Conservation (phyloP, 2,113 vertebrate species). For the Phalacrocorax brasilianus region DNA sequence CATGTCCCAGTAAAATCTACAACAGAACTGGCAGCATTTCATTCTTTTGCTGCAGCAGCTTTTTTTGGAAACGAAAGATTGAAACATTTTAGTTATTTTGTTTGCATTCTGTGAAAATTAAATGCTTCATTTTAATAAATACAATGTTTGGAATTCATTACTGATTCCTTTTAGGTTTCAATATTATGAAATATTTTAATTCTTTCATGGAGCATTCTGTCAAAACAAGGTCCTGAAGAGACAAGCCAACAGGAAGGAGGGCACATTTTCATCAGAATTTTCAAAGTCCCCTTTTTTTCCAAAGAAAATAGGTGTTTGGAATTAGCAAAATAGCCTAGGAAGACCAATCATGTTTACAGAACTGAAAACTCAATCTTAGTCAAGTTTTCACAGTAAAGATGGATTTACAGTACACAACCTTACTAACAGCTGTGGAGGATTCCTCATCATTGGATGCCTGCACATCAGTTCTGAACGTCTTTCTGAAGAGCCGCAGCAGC, state of each 20-base stretch:
- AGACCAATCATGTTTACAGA: neutral
- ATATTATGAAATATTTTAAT: neutral
- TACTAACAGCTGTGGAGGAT: neutral
- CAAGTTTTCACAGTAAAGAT: neutral
- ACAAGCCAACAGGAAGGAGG: neutral
- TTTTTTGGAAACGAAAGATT: neutral
- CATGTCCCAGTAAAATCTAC: neutral
- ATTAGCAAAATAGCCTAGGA: neutral
- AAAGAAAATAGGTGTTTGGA: neutral
- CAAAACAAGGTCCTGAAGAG: neutral
- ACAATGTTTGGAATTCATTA: neutral
- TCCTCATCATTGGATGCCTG: neutral
- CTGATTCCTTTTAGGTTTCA: neutral
- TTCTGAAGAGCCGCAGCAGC: neutral
- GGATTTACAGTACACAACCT: neutral
- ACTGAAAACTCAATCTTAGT: neutral
- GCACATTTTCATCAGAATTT: neutral
- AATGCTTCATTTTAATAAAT: conserved; percentile 6
- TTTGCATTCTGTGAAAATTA: conserved; percentile 1
- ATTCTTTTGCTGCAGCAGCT: neutral
- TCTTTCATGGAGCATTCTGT: neutral
- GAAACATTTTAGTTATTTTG: neutral
- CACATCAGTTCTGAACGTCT: neutral
- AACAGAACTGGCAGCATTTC: neutral
- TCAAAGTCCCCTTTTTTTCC: neutral